Evolutionary conservation across 2,113 vertebrate species (phyloP).

Genomic region (Sula dactylatra): DNA sequence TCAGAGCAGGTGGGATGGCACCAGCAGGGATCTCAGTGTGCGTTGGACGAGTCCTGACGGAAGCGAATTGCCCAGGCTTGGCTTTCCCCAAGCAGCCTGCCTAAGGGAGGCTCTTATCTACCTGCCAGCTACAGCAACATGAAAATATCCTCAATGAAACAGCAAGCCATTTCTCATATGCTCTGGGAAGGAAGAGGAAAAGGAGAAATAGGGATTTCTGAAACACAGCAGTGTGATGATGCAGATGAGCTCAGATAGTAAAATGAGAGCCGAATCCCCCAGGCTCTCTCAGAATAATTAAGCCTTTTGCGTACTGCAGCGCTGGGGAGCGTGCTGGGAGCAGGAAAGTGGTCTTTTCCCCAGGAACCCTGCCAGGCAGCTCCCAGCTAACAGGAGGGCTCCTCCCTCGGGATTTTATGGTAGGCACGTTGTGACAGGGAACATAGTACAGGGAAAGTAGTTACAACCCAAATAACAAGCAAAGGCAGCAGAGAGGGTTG

Average conservation of each 20-base stretch:
- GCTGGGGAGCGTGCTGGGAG: background rate
- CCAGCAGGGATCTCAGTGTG: background rate
- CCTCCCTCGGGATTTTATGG: background rate
- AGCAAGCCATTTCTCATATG: rapidly evolving
- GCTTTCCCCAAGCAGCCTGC: background rate
- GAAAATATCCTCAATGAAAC: background rate
- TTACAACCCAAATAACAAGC: rapidly evolving
- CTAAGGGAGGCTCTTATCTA: background rate
- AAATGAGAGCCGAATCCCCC: background rate
- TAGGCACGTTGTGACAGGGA: background rate
- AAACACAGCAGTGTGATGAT: rapidly evolving
- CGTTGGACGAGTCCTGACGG: rapidly evolving
- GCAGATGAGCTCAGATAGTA: background rate
- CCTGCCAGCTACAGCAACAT: background rate
- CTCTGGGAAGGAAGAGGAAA: constrained; percentile 32
- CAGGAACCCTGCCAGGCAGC: background rate
- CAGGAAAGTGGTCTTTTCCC: background rate
- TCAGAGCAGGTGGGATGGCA: background rate
- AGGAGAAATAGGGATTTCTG: background rate
- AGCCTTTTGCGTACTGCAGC: rapidly evolving
- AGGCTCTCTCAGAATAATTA: background rate
- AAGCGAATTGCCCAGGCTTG: background rate
- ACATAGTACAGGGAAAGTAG: rapidly evolving
- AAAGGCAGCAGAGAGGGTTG: background rate
- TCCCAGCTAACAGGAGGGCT: background rate